Evolutionary conservation across 2,797 vertebrate genomes (phyloP), one percentile per base, ranked within the genome.

Genomic region (Trematomus bernacchii): DNA sequence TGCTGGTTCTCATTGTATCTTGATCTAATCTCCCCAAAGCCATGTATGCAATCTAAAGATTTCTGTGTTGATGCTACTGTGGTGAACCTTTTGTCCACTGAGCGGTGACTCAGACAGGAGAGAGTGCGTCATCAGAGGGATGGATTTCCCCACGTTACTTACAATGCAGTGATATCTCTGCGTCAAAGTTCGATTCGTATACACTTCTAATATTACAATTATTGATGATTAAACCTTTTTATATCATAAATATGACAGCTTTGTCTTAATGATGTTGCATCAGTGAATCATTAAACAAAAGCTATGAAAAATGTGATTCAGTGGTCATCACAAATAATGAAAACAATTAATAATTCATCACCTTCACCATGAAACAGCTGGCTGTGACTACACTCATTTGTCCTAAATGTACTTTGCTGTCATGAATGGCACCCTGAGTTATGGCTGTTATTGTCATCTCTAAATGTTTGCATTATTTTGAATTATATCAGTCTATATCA

Each of bases 271-370:
- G 48, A 44, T 54, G 43, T 21, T 47, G 73, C 46, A 14, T 16
- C 13, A 13, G 43, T n/a, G 46, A 72, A 65, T 67, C 21, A 14
- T 48, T 19, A n/a, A 75, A 54, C 46, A 27, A 50, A 77, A 37
- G 59, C n/a, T 4, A n/a, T 44, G 40, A 69, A 79, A 60, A 76
- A 76, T 57, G 12, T 18, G 54, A 80, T 77, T 82, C 72, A 54
- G 16, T 44, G 59, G 67, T 71, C 33, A 70, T 84, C 66, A 73
- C 27, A 67, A 79, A 55, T 72, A 87, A 85, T 87, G 64, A 87
- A 63, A n/a, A 46, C 50, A 50, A 78, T 85, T 69, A 85, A 82
- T 73, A 82, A 83, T 77, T 73, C 37, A 87, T 85, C 62, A 48
- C 40, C 44, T 65, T 70, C 75, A 55, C 53, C 15, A 30, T 6